These are phyloP conservation scores for Drosophila bunnanda DNA, from an alignment of 2,888 invertebrate genomes.

Conservation along the genomic window DNA sequence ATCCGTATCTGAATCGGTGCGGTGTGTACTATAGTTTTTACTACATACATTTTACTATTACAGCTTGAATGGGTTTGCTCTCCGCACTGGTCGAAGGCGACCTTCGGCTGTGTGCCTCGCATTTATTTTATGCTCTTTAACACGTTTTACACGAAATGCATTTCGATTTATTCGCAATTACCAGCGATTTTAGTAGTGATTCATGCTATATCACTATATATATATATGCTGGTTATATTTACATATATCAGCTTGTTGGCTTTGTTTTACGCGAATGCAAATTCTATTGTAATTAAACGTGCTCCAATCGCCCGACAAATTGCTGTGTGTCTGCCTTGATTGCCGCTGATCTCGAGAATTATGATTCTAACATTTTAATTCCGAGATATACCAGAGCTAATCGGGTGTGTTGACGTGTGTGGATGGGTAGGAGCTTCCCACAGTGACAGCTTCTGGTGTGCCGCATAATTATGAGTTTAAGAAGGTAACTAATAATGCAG, in stretches of 20 bases:
- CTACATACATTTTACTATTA: constrained; percentile 19
- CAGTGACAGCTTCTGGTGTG: constrained; percentile 38
- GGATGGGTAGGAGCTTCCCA: constrained; percentile 49
- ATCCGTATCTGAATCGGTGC: constrained; percentile 39
- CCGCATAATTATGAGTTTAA: neutral
- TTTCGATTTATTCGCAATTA: constrained; percentile 59
- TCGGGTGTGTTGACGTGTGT: constrained; percentile 18
- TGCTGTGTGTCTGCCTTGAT: constrained; percentile 38
- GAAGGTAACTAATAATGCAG: neutral
- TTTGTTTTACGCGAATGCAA: constrained; percentile 54
- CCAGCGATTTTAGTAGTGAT: constrained; percentile 49
- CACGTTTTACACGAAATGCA: constrained; percentile 56
- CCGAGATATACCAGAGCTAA: constrained; percentile 16
- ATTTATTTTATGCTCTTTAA: constrained; percentile 58
- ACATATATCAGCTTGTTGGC: neutral
- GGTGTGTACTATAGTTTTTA: constrained; percentile 10
- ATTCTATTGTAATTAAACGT: constrained; percentile 61
- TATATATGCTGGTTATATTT: constrained; percentile 1
- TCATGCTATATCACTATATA: constrained; percentile 42
- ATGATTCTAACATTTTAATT: constrained; percentile 58
- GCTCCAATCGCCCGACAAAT: constrained; percentile 57
- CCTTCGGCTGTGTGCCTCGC: constrained; percentile 58
- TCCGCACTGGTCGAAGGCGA: constrained; percentile 45
- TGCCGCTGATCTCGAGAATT: constrained; percentile 43
- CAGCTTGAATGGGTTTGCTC: constrained; percentile 30